A percentile compares a stretch with the other conserved stretches of the same genome.
Conservation (phyloP, 2,888 invertebrate genomes). For the Andrena trimmerana region DNA sequence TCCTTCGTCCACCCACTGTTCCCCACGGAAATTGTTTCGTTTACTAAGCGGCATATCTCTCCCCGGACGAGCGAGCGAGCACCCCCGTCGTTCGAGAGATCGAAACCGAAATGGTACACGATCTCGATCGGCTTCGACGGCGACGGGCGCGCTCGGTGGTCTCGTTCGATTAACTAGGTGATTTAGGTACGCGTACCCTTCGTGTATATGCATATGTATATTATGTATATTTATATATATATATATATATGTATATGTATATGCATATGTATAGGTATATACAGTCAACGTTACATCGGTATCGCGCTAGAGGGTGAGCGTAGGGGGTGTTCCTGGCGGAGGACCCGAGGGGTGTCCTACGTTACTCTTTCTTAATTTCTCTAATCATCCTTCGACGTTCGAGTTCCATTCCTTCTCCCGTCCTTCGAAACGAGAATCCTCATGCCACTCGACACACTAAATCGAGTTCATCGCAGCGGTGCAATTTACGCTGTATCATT, state of each 20-base stretch:
- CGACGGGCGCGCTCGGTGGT: slow-evolving; percentile 32
- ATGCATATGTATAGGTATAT: slow-evolving; percentile 66
- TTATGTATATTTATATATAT: slow-evolving; percentile 58
- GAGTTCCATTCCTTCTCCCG: background rate
- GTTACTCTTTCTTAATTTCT: background rate
- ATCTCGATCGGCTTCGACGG: slow-evolving; percentile 3
- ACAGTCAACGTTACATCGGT: slow-evolving; percentile 64
- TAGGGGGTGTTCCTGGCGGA: slow-evolving; percentile 18
- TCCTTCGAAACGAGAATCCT: background rate
- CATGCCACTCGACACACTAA: background rate
- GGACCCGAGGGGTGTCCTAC: slow-evolving; percentile 1
- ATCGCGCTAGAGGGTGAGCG: slow-evolving; percentile 39
- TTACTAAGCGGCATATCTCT: slow-evolving; percentile 13
- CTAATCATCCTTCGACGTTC: background rate
- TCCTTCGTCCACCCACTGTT: background rate
- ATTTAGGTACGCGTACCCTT: slow-evolving; percentile 57
- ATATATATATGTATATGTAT: slow-evolving; percentile 55
- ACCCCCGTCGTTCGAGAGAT: background rate
- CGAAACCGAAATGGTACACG: background rate
- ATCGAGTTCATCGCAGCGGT: background rate
- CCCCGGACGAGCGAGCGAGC: slow-evolving; percentile 18
- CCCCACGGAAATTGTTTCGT: background rate
- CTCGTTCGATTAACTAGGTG: slow-evolving; percentile 48
- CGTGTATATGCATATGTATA: slow-evolving; percentile 61
- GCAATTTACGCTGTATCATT: background rate